Conservation (phyloP, 2,113 vertebrate genomes). For the Otis tarda region DNA sequence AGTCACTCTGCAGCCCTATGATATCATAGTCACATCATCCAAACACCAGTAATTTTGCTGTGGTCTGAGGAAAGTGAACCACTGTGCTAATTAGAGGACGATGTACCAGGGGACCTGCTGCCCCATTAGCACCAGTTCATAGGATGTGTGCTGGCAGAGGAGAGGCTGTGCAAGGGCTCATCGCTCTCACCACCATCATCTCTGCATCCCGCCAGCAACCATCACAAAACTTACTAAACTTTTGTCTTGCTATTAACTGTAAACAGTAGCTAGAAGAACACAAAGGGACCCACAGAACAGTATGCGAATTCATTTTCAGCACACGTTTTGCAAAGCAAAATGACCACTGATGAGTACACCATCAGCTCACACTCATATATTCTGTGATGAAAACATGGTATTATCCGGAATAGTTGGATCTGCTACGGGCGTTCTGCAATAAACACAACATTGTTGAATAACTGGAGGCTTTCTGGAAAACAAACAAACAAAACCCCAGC, state of each 20-base stretch:
- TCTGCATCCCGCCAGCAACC: neutral
- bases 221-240: neutral
- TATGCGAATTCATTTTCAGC: neutral
- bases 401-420: neutral
- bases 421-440: fast-evolving
- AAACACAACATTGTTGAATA: neutral
- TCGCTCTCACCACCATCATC: neutral
- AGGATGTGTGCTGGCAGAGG: neutral
- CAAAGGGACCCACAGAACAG: neutral
- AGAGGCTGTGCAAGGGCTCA: neutral
- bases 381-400: neutral
- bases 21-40: constrained; percentile 16
- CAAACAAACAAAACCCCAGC: neutral
- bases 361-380: no score
- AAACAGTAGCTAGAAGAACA: neutral
- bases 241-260: neutral
- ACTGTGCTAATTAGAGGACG: neutral
- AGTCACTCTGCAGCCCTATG: neutral
- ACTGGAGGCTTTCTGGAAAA: neutral
- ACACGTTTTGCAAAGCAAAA: neutral
- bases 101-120: neutral
- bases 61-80: neutral
- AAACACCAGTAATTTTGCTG: neutral
- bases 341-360: neutral
- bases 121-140: neutral